Evolutionary conservation across 2,888 invertebrate genomes (phyloP).

Genomic region (Sinohyriopsis cumingii): DNA sequence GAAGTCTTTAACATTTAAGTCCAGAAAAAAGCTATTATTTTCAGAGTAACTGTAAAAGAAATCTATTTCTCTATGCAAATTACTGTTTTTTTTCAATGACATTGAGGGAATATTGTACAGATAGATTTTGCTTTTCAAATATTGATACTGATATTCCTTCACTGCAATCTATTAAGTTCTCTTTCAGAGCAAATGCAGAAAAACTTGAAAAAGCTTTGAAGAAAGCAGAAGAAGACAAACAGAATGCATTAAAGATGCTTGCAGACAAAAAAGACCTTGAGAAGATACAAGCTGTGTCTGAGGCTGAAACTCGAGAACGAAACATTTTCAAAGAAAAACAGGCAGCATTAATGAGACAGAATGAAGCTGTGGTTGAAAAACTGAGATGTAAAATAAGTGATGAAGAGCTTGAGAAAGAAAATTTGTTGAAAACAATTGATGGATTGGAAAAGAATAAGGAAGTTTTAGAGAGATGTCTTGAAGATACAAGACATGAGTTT

Average conservation of each 20-base stretch:
- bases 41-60: too few relatives aligned
- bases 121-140: too few relatives aligned
- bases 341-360: constrained; percentile 35
- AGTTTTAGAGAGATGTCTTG: constrained; percentile 43
- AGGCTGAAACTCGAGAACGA: constrained; percentile 43
- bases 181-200: constrained; percentile 37
- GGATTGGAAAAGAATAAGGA: constrained; percentile 40
- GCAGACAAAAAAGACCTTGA: constrained; percentile 43
- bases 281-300: constrained; percentile 43
- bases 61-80: too few relatives aligned
- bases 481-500: constrained; percentile 48
- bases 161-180: not conserved
- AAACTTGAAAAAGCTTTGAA: constrained; percentile 42
- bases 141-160: too few relatives aligned
- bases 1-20: too few relatives aligned
- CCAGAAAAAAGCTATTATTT: too few relatives aligned
- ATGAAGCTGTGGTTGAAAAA: constrained; percentile 37
- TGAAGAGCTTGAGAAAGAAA: constrained; percentile 27
- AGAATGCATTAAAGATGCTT: constrained; percentile 34
- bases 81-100: too few relatives aligned
- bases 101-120: too few relatives aligned
- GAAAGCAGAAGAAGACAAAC: constrained; percentile 40
- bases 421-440: constrained; percentile 27
- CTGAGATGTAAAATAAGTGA: constrained; percentile 37
- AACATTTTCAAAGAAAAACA: constrained; percentile 46